A percentile compares a stretch with the other conserved stretches of the same genome.
Conservation (phyloP, 2,888 invertebrate species). For the Eupsilia transversa region DNA sequence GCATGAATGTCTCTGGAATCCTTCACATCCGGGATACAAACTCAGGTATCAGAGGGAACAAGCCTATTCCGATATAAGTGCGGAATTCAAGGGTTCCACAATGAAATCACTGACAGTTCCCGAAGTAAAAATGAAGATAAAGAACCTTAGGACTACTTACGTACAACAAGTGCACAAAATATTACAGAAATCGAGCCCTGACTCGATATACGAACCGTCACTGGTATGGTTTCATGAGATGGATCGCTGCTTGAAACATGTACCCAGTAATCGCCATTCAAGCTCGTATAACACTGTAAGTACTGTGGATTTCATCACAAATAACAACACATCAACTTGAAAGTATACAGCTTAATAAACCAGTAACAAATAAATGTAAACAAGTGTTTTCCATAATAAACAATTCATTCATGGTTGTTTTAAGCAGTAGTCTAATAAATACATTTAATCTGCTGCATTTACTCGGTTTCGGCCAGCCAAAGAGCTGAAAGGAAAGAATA, state of each 20-base stretch:
- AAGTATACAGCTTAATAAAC: neutral
- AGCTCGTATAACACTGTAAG: conserved; percentile 66
- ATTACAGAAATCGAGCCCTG: conserved; percentile 81
- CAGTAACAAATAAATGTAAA: neutral
- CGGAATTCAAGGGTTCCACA: conserved; percentile 78
- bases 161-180: conserved; percentile 87
- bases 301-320: neutral
- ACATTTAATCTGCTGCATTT: neutral
- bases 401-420: neutral
- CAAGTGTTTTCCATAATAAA: neutral
- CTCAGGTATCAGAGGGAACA: conserved; percentile 79
- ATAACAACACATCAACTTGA: neutral
- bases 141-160: conserved; percentile 87
- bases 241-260: conserved; percentile 83
- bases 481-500: no score
- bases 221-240: conserved; percentile 86
- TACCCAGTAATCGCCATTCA: conserved; percentile 77
- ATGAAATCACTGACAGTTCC: conserved; percentile 77
- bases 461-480: no score
- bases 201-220: conserved; percentile 82
- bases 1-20: conserved; percentile 89
- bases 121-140: conserved; percentile 88
- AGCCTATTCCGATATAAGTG: conserved; percentile 80
- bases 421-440: neutral
- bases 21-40: conserved; percentile 83